Evolutionary conservation across 2,888 invertebrate species (phyloP).

Genomic region (Nowickia ferox): DNA sequence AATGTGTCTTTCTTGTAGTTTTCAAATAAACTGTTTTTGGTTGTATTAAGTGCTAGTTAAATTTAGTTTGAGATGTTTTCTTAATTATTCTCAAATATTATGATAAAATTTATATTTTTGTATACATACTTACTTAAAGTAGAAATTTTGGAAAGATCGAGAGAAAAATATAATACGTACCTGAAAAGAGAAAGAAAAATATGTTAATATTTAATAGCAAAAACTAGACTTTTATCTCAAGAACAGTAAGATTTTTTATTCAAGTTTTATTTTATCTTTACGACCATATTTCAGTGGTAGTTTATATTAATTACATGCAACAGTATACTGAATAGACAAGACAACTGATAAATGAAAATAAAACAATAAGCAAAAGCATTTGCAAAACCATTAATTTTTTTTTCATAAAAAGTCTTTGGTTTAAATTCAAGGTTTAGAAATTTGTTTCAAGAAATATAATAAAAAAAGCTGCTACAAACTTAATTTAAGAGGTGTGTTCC

Average conservation of each 20-base stretch:
- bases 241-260: conserved; percentile 3
- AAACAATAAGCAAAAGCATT: conserved; percentile 5
- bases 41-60: too few species aligned
- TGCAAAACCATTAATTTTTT: conserved; percentile 9
- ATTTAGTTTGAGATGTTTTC: too few species aligned
- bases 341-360: conserved; percentile 13
- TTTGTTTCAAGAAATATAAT: conserved; percentile 17
- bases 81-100: too few species aligned
- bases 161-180: conserved; percentile 35
- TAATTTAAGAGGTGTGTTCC: conserved; percentile 55
- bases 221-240: conserved; percentile 12
- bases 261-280: conserved; percentile 24
- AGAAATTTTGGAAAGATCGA: not conserved
- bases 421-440: conserved; percentile 47
- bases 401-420: not conserved
- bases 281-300: not conserved
- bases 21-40: too few species aligned
- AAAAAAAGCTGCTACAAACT: not conserved
- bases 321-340: not conserved
- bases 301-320: not conserved
- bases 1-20: too few species aligned
- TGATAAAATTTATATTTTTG: not conserved
- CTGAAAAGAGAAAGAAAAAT: conserved; percentile 40
- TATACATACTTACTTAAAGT: not conserved
- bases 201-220: not conserved